A percentile compares a stretch with the other conserved stretches of the same genome.
Conservation (phyloP, 2,113 vertebrate species). For the Pedetes capensis region DNA sequence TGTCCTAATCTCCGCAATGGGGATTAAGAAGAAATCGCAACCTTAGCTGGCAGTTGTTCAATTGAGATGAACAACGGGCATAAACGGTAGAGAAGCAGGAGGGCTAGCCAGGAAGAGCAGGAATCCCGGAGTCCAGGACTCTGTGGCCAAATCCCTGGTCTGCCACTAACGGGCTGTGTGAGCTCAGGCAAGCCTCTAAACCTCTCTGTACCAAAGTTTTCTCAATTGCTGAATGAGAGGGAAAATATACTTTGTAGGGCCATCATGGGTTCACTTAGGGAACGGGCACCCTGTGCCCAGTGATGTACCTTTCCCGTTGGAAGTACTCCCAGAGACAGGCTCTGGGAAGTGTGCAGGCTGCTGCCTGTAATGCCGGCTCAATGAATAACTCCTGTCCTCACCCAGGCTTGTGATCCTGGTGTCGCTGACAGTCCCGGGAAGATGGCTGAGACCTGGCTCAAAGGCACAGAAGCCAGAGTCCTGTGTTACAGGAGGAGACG, state of each 20-base stretch:
- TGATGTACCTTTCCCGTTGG: background rate
- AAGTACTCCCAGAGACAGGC: background rate
- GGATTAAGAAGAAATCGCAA: background rate
- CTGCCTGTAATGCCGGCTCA: accelerated
- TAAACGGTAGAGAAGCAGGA: background rate
- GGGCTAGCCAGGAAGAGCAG: background rate
- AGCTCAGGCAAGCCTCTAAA: background rate
- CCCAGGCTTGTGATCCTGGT: background rate
- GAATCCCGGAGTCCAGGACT: no score
- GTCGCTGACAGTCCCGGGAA: background rate
- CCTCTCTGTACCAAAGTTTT: background rate
- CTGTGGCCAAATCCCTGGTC: background rate
- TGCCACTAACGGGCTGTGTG: background rate
- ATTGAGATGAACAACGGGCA: background rate
- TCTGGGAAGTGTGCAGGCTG: accelerated
- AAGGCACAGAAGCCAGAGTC: background rate
- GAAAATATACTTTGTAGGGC: background rate
- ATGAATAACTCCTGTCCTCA: no score
- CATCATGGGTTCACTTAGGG: background rate
- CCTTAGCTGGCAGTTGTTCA: background rate
- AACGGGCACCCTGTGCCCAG: accelerated
- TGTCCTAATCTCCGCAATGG: background rate
- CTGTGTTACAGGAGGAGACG: no score
- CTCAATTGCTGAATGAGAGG: background rate
- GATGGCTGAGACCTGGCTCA: background rate